A percentile compares a stretch with the other conserved stretches of the same genome.
These are phyloP conservation scores for Momotus momota DNA, from an alignment of 2,797 vertebrate species.

Conservation along the genomic window DNA sequence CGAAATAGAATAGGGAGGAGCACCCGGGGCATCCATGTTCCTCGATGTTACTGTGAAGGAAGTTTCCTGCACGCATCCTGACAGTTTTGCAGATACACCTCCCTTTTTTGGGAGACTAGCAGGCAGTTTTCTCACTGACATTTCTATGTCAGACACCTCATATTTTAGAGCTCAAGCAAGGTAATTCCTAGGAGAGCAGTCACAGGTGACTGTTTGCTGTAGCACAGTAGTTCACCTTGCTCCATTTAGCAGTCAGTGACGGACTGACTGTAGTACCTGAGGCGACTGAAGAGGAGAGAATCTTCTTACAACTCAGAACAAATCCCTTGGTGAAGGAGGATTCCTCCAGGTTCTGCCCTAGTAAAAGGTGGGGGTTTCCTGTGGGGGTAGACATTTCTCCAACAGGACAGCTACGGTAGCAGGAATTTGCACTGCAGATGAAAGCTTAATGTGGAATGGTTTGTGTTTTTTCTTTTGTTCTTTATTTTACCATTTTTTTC, in stretches of 20 bases:
- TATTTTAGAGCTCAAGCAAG: not conserved
- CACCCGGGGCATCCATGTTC: accelerated
- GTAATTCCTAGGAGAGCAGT: not conserved
- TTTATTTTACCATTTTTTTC: too few species aligned
- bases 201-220: not conserved
- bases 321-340: not conserved
- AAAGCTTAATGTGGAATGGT: not conserved
- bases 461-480: not conserved
- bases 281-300: not conserved
- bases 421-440: not conserved
- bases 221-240: slow-evolving; percentile 43
- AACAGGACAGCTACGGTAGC: not conserved
- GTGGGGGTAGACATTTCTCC: not conserved
- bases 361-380: not conserved
- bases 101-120: not conserved
- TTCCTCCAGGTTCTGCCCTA: slow-evolving; percentile 24
- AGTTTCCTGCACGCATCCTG: accelerated
- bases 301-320: not conserved
- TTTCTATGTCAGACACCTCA: not conserved
- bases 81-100: not conserved
- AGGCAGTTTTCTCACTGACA: not conserved
- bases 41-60: not conserved
- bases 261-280: not conserved
- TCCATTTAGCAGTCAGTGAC: not conserved
- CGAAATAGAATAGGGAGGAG: not conserved